These are phyloP conservation scores for Drosophila aldrichi DNA, from an alignment of 2,888 invertebrate species.

Conservation along the genomic window DNA sequence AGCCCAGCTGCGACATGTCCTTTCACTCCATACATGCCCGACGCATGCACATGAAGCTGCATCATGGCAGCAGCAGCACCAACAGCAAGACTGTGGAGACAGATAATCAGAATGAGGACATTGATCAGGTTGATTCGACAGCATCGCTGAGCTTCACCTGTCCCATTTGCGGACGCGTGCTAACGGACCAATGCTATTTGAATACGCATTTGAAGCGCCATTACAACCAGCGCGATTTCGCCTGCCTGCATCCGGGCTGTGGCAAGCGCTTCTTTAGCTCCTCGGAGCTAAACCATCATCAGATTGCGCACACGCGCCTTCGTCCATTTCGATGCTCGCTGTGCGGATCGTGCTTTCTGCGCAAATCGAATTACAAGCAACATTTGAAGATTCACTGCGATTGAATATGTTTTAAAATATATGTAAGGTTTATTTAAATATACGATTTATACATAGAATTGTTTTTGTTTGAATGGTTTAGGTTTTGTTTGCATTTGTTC, in stretches of 20 bases:
- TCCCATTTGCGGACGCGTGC: conserved; percentile 70
- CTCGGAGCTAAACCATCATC: conserved; percentile 78
- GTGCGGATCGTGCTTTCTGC: conserved; percentile 70
- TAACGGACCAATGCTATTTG: conserved; percentile 78
- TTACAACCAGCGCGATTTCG: conserved; percentile 70
- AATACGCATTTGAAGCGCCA: conserved; percentile 77
- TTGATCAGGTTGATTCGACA: not conserved
- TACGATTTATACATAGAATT: conserved; percentile 71
- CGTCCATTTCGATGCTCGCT: conserved; percentile 69
- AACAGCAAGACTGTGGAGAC: not conserved
- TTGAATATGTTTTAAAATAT: conserved; percentile 52
- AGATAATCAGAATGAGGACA: not conserved
- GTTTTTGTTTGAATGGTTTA: conserved; percentile 30
- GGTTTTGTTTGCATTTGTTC: conserved; percentile 8
- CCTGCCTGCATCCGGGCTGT: conserved; percentile 69
- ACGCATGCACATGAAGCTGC: conserved; percentile 57
- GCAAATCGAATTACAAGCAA: conserved; percentile 77
- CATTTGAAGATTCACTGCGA: conserved; percentile 70
- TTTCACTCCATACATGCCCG: conserved; percentile 71
- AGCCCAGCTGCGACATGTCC: conserved; percentile 42
- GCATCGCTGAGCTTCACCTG: conserved; percentile 62
- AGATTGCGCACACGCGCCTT: conserved; percentile 67
- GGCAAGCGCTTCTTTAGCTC: conserved; percentile 76
- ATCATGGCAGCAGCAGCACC: conserved; percentile 28
- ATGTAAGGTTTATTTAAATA: conserved; percentile 76